These are phyloP conservation scores for Corydoras sp. DNA, from an alignment of 2,113 vertebrate species.

Conservation along the genomic window DNA sequence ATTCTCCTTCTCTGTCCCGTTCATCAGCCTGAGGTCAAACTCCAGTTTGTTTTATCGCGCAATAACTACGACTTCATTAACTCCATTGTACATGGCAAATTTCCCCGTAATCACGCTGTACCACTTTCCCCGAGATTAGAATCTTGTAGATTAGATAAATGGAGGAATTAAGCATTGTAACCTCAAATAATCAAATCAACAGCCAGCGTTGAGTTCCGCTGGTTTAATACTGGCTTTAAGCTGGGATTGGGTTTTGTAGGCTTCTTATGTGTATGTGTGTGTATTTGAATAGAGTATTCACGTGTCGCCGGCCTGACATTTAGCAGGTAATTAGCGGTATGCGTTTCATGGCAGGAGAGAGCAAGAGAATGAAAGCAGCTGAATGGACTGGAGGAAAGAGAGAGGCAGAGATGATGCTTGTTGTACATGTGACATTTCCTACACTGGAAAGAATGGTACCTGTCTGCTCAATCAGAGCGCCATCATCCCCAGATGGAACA, in stretches of 20 bases:
- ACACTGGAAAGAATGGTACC: constrained; percentile 76
- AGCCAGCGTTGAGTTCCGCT: no score
- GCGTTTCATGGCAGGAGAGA: neutral
- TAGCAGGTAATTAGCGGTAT: constrained; percentile 9
- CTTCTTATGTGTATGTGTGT: neutral
- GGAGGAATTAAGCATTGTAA: neutral
- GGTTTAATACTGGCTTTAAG: neutral
- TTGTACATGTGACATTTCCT: constrained; percentile 59
- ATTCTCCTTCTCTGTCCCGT: constrained; percentile 30
- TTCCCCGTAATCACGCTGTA: neutral
- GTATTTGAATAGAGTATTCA: neutral
- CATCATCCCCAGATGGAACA: constrained; percentile 79
- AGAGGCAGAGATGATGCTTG: constrained; percentile 48
- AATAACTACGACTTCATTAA: constrained; percentile 14
- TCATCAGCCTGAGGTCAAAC: constrained; percentile 37
- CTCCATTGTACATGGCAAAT: neutral
- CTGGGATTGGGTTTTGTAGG: neutral
- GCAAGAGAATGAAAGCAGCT: neutral
- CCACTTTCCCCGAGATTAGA: neutral
- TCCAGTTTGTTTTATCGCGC: constrained; percentile 2
- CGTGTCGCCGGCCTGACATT: no score
- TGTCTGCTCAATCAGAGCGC: constrained; percentile 77
- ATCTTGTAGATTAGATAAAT: neutral
- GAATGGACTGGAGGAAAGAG: neutral
- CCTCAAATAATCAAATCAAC: no score